Evolutionary conservation across 2,888 invertebrate genomes (phyloP).

Genomic region (Nezara viridula): DNA sequence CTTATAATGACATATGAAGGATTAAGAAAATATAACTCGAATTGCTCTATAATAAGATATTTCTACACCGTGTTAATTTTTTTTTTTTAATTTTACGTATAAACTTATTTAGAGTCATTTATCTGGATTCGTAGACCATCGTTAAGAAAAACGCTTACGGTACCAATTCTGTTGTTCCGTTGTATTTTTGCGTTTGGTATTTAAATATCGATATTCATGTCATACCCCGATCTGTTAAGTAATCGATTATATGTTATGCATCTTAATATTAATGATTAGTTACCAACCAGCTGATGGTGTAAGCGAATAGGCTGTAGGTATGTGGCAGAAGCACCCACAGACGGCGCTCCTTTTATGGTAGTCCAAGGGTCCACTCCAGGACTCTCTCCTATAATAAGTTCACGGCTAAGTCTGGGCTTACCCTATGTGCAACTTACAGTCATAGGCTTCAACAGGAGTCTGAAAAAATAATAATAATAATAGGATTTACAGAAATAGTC

Average conservation of each 20-base stretch:
- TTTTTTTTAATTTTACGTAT: too few relatives aligned
- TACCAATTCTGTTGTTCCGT: too few relatives aligned
- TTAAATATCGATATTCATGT: neutral
- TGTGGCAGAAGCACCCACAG: conserved; percentile 43
- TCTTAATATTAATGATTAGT: neutral
- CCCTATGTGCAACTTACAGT: neutral
- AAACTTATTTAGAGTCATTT: too few relatives aligned
- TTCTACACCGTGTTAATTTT: too few relatives aligned
- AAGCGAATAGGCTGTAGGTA: conserved; percentile 15
- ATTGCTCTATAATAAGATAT: too few relatives aligned
- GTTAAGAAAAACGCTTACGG: too few relatives aligned
- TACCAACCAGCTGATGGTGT: neutral
- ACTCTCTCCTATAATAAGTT: conserved; percentile 46
- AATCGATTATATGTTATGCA: neutral
- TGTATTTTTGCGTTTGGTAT: neutral
- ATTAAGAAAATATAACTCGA: too few relatives aligned
- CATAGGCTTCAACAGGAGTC: neutral
- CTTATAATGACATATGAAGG: too few relatives aligned
- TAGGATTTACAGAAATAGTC: too few relatives aligned
- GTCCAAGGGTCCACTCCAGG: neutral
- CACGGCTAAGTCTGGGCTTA: conserved; percentile 7
- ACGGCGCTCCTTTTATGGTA: neutral
- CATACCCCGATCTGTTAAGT: neutral
- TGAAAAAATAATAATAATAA: neutral
- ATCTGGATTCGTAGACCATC: too few relatives aligned